Evolutionary conservation across 2,797 vertebrate genomes (phyloP).

Genomic region (Clarias platycephalus): DNA sequence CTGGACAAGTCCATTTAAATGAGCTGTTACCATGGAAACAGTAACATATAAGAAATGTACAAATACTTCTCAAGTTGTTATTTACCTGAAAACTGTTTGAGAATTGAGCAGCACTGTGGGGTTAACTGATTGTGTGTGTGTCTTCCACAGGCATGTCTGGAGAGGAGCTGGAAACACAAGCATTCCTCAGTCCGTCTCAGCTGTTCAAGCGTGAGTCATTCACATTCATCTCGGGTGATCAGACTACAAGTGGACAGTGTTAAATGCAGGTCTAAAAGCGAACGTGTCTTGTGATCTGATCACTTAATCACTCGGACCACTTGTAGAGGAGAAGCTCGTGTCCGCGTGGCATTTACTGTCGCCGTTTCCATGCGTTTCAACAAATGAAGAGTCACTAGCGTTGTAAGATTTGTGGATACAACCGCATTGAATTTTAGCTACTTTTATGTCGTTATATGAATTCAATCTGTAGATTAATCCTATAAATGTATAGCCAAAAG

Average conservation of each 20-base stretch:
- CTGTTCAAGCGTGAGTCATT: conserved; percentile 60
- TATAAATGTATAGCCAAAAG: not conserved
- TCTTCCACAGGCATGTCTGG: conserved; percentile 21
- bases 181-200: conserved; percentile 61
- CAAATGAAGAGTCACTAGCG: not conserved
- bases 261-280: not conserved
- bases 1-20: not conserved
- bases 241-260: not conserved
- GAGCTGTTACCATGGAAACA: not conserved
- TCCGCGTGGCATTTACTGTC: not conserved
- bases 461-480: not conserved
- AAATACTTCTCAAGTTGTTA: not conserved
- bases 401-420: not conserved
- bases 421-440: not conserved
- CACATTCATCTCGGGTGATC: not conserved
- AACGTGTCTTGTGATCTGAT: not conserved
- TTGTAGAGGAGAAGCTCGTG: not conserved
- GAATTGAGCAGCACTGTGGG: not conserved
- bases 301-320: not conserved
- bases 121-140: not conserved
- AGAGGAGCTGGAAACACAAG: conserved; percentile 72
- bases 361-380: not conserved
- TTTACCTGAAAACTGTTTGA: not conserved
- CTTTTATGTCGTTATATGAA: not conserved
- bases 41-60: not conserved